Percentiles rank a stretch among this genome's conserved stretches.
These are phyloP conservation scores for Gobius niger DNA, from an alignment of 2,113 vertebrate species.

Conservation along the genomic window DNA sequence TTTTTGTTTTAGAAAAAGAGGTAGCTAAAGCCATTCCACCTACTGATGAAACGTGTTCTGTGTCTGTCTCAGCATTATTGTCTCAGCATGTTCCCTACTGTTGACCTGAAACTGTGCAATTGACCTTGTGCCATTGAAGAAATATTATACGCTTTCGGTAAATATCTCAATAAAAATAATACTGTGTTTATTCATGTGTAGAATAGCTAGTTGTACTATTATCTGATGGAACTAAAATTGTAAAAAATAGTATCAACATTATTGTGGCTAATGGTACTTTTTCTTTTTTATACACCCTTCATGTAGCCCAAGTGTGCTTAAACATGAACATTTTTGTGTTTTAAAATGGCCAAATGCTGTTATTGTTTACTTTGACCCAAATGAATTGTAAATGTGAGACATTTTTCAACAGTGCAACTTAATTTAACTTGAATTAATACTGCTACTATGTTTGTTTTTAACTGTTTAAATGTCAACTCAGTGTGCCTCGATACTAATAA, in stretches of 20 bases:
- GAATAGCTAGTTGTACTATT: conserved; percentile 6
- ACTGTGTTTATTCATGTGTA: conserved; percentile 41
- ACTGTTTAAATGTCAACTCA: conserved; percentile 45
- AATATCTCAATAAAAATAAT: neutral
- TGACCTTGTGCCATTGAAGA: neutral
- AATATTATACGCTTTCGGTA: too few species aligned
- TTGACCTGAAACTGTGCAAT: neutral
- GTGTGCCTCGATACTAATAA: conserved; percentile 44
- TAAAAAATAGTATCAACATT: neutral
- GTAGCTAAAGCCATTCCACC: too few species aligned
- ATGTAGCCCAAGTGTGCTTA: neutral
- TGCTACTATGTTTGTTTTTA: conserved; percentile 25
- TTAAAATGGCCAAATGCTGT: neutral
- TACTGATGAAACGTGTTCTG: too few species aligned
- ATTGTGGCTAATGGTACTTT: neutral
- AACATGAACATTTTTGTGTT: conserved; percentile 7
- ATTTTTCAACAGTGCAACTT: neutral
- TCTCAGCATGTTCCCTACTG: neutral
- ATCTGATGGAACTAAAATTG: conserved; percentile 18
- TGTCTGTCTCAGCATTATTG: neutral
- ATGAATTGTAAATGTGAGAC: neutral
- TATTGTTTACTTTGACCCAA: neutral
- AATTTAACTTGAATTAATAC: conserved; percentile 14
- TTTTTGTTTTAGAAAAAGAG: too few species aligned
- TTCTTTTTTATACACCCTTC: too few species aligned